Conservation (phyloP, 2,113 vertebrate genomes). For the Rhombomys opimus region DNA sequence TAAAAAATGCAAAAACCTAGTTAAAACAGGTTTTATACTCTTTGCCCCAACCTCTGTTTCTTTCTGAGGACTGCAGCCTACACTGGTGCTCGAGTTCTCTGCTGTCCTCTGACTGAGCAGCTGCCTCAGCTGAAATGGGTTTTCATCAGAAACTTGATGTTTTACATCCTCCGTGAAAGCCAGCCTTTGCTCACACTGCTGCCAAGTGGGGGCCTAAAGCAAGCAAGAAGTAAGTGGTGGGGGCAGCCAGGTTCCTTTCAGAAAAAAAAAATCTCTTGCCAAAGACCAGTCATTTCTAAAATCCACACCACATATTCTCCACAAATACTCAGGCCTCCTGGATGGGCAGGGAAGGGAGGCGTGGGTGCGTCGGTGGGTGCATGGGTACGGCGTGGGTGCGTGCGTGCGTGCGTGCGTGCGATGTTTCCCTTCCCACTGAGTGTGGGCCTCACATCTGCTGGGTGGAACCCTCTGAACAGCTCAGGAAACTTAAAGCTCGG, state of each 20-base stretch:
- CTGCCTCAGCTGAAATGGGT: not conserved
- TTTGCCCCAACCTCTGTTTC: not conserved
- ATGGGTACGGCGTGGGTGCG: no score
- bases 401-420: no score
- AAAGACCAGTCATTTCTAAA: constrained; percentile 9
- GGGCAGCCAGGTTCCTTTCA: not conserved
- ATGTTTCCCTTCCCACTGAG: not conserved
- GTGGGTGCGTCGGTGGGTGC: no score
- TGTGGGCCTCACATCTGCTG: not conserved
- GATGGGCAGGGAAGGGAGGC: not conserved
- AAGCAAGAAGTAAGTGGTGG: not conserved
- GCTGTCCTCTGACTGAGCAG: not conserved
- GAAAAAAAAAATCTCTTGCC: not conserved
- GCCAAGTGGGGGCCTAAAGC: not conserved
- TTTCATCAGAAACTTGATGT: not conserved
- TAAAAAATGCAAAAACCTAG: not conserved
- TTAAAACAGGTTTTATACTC: not conserved
- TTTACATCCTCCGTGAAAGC: not conserved
- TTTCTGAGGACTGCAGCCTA: not conserved
- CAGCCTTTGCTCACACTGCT: not conserved
- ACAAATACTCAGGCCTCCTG: not conserved
- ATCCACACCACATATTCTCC: not conserved
- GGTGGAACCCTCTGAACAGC: not conserved
- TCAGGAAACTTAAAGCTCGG: not conserved
- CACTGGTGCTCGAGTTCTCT: not conserved